phyloP scores from a whole-genome alignment of 2,113 vertebrate species.

The Oreocharis arfaki region DNA sequence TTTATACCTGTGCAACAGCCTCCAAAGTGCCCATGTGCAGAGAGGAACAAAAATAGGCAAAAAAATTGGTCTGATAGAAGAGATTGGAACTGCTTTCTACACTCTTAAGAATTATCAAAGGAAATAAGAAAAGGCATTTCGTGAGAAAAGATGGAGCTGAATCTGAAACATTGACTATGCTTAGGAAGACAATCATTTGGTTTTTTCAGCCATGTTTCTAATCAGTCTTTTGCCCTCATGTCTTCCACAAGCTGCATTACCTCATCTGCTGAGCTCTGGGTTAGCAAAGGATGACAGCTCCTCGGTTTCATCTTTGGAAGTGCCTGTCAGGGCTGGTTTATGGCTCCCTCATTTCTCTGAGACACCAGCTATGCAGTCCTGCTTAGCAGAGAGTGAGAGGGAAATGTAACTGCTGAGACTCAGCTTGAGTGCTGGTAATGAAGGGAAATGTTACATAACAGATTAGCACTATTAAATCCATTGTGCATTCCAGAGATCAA shows the following conservation, averaged over 20 bases:
- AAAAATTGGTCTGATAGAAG: neutral
- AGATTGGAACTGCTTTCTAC: neutral
- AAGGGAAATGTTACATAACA: slow-evolving; percentile 44
- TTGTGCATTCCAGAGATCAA: slow-evolving; percentile 28
- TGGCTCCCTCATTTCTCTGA: neutral
- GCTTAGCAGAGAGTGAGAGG: neutral
- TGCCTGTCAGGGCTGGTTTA: neutral
- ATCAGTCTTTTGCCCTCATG: neutral
- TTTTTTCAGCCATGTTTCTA: neutral
- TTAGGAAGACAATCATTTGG: neutral
- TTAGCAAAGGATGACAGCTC: neutral
- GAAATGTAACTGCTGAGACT: neutral
- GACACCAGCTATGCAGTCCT: neutral
- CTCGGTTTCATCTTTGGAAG: neutral
- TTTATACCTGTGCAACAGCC: neutral
- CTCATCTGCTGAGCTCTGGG: neutral
- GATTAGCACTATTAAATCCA: slow-evolving; percentile 27
- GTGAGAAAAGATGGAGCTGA: neutral
- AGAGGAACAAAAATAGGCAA: neutral
- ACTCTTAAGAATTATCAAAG: neutral
- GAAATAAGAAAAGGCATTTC: neutral
- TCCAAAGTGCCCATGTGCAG: neutral
- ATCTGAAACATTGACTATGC: neutral
- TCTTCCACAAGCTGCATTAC: neutral
- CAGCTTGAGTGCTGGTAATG: slow-evolving; percentile 42